A percentile compares a stretch with the other conserved stretches of the same genome.
Conservation (phyloP, 2,888 invertebrate species). For the Thera obeliscata region DNA sequence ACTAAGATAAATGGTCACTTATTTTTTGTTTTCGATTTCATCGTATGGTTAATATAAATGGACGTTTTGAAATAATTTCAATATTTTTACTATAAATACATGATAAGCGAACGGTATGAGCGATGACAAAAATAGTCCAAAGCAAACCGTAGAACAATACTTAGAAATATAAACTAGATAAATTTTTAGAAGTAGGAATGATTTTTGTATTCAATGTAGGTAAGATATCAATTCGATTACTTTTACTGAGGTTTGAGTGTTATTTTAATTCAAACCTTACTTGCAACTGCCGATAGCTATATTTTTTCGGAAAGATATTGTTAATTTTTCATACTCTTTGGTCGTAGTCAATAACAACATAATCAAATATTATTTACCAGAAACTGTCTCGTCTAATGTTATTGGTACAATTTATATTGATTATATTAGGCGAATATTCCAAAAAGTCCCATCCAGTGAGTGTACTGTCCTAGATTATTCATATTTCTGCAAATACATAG, state of each 20-base stretch:
- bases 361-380: too few species aligned
- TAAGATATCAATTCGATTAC: constrained; percentile 18
- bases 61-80: not conserved
- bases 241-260: constrained; percentile 5
- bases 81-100: constrained; percentile 4
- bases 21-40: not conserved
- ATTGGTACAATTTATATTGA: too few species aligned
- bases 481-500: not conserved
- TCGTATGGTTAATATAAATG: not conserved
- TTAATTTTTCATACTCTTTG: not conserved
- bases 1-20: too few species aligned
- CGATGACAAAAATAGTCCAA: constrained; percentile 1
- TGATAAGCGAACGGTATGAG: constrained; percentile 6
- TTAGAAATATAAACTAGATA: constrained; percentile 26
- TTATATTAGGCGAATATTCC: too few species aligned
- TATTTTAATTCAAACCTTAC: not conserved
- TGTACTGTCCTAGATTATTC: too few species aligned
- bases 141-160: constrained; percentile 29
- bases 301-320: not conserved
- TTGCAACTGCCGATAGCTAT: not conserved
- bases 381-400: too few species aligned
- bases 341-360: not conserved
- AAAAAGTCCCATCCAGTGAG: too few species aligned
- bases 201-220: constrained; percentile 26
- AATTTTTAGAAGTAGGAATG: constrained; percentile 28